phyloP scores from a whole-genome alignment of 2,113 vertebrate genomes.

The Pygoscelis antarcticus region DNA sequence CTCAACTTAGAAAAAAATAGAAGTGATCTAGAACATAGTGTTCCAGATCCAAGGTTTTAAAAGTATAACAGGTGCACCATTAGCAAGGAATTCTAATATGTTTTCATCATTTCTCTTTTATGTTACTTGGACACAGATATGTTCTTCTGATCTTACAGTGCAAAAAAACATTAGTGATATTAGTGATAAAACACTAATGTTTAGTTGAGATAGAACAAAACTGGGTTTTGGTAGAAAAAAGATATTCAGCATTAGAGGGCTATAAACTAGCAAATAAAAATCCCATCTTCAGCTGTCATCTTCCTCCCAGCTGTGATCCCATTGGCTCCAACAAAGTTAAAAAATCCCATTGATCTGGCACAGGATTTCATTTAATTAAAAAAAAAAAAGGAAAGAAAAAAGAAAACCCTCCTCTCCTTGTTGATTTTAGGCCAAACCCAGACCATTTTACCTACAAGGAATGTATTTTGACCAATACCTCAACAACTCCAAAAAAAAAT shows the following conservation, averaged over 20 bases:
- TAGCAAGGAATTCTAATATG: not conserved
- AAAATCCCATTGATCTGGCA: not conserved
- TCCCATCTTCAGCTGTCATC: not conserved
- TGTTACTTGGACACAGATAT: not conserved
- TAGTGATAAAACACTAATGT: not conserved
- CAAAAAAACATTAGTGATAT: not conserved
- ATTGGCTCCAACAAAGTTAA: not conserved
- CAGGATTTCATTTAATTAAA: not conserved
- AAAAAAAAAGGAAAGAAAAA: not conserved
- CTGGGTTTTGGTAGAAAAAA: not conserved
- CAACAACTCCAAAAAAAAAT: not conserved
- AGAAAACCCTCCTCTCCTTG: not conserved
- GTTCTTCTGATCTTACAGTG: not conserved
- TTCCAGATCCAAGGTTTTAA: not conserved
- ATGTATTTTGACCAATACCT: not conserved
- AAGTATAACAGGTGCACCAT: not conserved
- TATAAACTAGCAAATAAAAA: not conserved
- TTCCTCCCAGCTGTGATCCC: not conserved
- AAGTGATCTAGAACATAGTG: not conserved
- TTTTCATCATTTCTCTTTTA: not conserved
- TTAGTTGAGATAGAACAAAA: not conserved
- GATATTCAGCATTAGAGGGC: not conserved
- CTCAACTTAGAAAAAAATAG: not conserved
- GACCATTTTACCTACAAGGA: not conserved
- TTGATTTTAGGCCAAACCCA: not conserved